phyloP scores from a whole-genome alignment of 2,797 vertebrate genomes.

The Meriones psammophilus region DNA sequence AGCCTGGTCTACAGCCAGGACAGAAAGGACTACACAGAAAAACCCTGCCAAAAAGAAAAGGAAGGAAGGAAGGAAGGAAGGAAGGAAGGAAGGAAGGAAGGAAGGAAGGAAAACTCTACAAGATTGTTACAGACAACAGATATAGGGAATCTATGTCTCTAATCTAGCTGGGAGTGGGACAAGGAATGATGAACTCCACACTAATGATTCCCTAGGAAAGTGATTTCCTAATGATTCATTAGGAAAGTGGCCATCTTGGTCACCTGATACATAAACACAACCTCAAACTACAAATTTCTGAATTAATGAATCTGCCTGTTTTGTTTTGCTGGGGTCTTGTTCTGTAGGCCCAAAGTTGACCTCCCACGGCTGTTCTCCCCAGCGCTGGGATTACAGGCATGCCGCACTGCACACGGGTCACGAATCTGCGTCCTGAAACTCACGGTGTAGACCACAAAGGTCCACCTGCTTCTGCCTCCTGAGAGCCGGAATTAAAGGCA shows the following conservation, averaged over 20 bases:
- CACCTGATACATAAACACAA: not conserved
- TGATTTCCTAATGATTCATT: not conserved
- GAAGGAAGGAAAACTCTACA: not conserved
- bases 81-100: too few species aligned
- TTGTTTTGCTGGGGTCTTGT: not conserved
- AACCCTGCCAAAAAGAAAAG: too few species aligned
- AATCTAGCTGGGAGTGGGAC: not conserved
- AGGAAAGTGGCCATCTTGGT: conserved; percentile 2
- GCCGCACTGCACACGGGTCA: not conserved
- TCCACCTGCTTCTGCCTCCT: not conserved
- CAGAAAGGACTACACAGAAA: too few species aligned
- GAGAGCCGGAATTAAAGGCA: not conserved
- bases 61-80: too few species aligned
- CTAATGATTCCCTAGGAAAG: not conserved
- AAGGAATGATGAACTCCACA: not conserved
- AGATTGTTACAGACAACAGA: not conserved
- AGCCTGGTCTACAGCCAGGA: too few species aligned
- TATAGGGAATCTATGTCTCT: not conserved
- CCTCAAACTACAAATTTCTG: conserved; percentile 47
- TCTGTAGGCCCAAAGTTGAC: not conserved
- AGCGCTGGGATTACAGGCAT: not conserved
- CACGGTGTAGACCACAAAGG: not conserved
- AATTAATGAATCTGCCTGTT: not conserved
- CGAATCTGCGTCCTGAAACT: not conserved
- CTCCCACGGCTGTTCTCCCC: not conserved